phyloP scores from a whole-genome alignment of 2,797 vertebrate genomes.

The Pantherophis alleghaniensis region DNA sequence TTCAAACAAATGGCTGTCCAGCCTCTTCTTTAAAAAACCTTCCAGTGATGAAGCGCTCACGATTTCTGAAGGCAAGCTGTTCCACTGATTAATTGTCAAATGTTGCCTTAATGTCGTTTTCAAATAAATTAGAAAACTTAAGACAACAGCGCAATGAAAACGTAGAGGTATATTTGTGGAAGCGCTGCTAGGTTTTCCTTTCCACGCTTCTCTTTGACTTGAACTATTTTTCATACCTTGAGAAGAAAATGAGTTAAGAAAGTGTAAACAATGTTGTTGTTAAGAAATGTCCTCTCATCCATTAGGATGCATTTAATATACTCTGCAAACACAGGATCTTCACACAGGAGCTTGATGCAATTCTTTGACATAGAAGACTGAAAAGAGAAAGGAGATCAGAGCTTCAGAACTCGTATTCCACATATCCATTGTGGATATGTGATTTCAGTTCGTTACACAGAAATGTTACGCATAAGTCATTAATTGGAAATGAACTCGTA shows the following conservation, averaged over 20 bases:
- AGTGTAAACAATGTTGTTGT: constrained; percentile 91
- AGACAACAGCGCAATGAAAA: neutral
- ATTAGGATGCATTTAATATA: constrained; percentile 98
- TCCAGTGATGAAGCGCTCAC: too few species aligned
- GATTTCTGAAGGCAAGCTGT: neutral
- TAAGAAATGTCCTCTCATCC: constrained; percentile 95
- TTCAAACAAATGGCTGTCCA: too few species aligned
- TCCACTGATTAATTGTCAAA: neutral
- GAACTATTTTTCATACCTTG: constrained; percentile 76
- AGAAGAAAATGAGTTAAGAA: constrained; percentile 95
- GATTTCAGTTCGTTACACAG: neutral
- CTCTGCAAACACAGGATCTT: constrained; percentile 95
- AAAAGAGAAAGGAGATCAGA: constrained; percentile 38
- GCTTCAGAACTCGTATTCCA: neutral
- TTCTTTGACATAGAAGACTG: constrained; percentile 92
- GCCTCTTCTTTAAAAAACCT: too few species aligned
- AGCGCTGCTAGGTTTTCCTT: neutral
- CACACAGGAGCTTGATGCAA: constrained; percentile 95
- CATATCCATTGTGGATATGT: neutral
- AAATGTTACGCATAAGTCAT: neutral
- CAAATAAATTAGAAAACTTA: neutral
- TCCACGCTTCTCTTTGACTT: too few species aligned
- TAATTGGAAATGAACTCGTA: neutral
- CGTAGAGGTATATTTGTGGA: neutral
- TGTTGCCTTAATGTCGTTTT: neutral